Conservation (phyloP, 2,113 vertebrate genomes). For the Lepus timidus region DNA sequence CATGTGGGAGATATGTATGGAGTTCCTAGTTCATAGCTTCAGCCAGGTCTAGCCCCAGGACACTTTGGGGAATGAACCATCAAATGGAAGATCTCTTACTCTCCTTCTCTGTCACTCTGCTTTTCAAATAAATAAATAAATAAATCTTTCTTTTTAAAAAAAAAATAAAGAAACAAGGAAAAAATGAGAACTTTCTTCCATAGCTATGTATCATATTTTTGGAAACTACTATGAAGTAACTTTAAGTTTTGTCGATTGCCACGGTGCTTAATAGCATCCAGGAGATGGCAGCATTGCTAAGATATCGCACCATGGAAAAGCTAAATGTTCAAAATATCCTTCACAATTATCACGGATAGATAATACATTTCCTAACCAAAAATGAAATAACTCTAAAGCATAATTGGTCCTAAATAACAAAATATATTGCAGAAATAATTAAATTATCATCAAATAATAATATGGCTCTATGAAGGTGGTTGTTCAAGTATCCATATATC, state of each 20-base stretch:
- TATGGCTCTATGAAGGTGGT: not conserved
- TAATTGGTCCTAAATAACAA: not conserved
- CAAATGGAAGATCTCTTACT: too few relatives aligned
- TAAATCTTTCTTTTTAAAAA: too few relatives aligned
- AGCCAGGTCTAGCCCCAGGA: too few relatives aligned
- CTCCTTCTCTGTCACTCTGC: too few relatives aligned
- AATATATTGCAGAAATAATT: not conserved
- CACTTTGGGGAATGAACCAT: too few relatives aligned
- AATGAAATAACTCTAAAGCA: conserved; percentile 53
- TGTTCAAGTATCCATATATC: not conserved
- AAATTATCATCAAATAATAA: conserved; percentile 5
- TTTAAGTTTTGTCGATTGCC: not conserved
- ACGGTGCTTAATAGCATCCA: conserved; percentile 55
- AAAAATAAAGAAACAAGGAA: not conserved
- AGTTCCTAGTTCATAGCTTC: too few relatives aligned
- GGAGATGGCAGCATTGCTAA: conserved; percentile 89
- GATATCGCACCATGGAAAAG: conserved; percentile 34
- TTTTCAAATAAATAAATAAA: not conserved
- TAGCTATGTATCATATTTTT: not conserved
- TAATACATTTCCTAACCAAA: not conserved
- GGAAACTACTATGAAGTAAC: not conserved
- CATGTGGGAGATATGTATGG: too few relatives aligned
- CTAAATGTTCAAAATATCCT: not conserved
- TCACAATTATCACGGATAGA: conserved; percentile 12
- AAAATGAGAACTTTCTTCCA: conserved; percentile 9